phyloP scores from a whole-genome alignment of 2,797 vertebrate species.

The Apogon hyalosoma region DNA sequence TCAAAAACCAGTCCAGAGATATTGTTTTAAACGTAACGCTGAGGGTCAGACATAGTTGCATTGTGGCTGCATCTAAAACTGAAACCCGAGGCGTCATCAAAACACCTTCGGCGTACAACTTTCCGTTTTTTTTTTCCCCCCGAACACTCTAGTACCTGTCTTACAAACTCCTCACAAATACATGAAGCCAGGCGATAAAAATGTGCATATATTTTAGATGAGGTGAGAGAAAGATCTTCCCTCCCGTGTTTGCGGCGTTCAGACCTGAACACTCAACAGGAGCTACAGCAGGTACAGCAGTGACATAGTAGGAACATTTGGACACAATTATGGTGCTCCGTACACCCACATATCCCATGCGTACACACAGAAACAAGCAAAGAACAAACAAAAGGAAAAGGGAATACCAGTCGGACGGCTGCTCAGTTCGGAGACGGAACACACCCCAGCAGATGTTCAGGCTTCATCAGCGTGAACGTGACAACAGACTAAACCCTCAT shows the following conservation, averaged over 20 bases:
- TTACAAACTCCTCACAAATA: neutral
- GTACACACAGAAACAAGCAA: slow-evolving; percentile 8
- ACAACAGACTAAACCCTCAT: slow-evolving; percentile 12
- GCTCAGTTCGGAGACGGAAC: slow-evolving; percentile 9
- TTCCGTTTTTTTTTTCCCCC: neutral
- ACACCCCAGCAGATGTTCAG: slow-evolving; percentile 40
- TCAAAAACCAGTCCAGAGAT: too few relatives aligned
- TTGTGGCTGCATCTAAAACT: too few relatives aligned
- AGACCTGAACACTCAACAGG: slow-evolving; percentile 8
- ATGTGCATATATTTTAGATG: neutral
- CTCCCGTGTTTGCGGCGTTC: neutral
- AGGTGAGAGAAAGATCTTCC: neutral
- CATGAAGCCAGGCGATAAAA: neutral
- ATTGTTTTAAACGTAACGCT: too few relatives aligned
- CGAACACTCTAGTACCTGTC: neutral
- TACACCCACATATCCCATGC: slow-evolving; percentile 19
- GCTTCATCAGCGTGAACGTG: slow-evolving; percentile 14
- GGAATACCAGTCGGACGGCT: slow-evolving; percentile 6
- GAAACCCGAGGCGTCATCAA: neutral
- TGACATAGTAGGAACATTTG: neutral
- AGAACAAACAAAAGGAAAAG: slow-evolving; percentile 21
- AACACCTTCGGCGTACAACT: neutral
- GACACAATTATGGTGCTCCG: slow-evolving; percentile 13
- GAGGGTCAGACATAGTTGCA: too few relatives aligned
- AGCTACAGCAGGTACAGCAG: neutral